A percentile compares a stretch with the other conserved stretches of the same genome.
Conservation (phyloP, 2,113 vertebrate species). For the Candoia aspera region DNA sequence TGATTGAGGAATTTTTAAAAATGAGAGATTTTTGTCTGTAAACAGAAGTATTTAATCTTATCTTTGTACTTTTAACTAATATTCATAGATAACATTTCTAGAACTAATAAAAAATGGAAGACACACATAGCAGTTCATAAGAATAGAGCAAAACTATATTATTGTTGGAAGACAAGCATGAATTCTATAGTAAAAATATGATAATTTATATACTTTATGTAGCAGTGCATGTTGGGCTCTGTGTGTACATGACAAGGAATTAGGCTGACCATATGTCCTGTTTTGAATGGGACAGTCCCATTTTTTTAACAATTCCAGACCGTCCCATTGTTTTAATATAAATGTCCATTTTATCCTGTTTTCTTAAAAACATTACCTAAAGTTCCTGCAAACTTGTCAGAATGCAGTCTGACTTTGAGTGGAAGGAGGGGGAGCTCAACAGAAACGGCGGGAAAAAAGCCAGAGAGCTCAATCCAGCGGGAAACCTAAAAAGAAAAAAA, state of each 20-base stretch:
- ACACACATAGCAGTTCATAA: not conserved
- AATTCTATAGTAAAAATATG: not conserved
- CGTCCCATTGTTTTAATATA: too few relatives aligned
- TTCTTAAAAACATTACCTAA: too few relatives aligned
- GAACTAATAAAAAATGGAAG: slow-evolving; percentile 12
- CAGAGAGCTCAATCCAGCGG: too few relatives aligned
- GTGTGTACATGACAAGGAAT: not conserved
- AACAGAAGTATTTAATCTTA: not conserved
- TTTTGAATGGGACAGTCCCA: too few relatives aligned
- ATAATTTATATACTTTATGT: not conserved
- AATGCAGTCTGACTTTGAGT: too few relatives aligned
- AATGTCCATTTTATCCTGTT: too few relatives aligned
- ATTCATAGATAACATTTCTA: not conserved
- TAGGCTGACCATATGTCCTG: too few relatives aligned
- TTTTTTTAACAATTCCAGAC: too few relatives aligned
- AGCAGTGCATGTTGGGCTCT: not conserved
- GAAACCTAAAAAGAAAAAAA: too few relatives aligned
- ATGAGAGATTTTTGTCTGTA: not conserved
- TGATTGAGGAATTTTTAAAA: not conserved
- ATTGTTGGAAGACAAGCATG: not conserved
- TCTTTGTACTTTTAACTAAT: not conserved
- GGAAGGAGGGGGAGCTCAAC: too few relatives aligned
- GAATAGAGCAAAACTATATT: not conserved
- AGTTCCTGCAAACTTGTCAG: too few relatives aligned
- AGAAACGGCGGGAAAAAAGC: too few relatives aligned